Evolutionary conservation across 1,140 invertebrate genomes (phyloP).

Genomic region (Tetragnatha versicolor): DNA sequence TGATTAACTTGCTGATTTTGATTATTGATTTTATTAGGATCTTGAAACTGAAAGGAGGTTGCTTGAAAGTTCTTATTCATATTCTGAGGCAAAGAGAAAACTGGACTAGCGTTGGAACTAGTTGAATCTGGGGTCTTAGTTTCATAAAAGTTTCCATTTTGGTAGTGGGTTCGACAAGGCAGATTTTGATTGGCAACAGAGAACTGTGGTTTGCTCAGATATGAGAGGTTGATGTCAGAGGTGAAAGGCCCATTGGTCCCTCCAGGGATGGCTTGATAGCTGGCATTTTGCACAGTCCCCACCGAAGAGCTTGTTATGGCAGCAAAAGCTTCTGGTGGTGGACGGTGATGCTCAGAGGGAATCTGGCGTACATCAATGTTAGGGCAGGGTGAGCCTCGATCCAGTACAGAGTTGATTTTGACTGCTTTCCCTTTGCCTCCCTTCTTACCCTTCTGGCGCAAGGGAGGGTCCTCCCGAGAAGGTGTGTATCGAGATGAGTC

Average conservation of each 20-base stretch:
- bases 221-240: constrained; percentile 13
- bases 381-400: constrained; percentile 66
- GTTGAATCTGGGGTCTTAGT: constrained; percentile 32
- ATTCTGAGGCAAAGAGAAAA: constrained; percentile 6
- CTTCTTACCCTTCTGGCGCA: constrained; percentile 46
- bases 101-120: constrained; percentile 12
- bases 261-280: constrained; percentile 13
- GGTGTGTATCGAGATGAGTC: constrained; percentile 3
- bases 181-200: constrained; percentile 15
- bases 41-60: constrained; percentile 33
- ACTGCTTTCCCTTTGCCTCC: constrained; percentile 26
- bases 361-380: constrained; percentile 68
- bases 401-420: constrained; percentile 55
- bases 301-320: constrained; percentile 39
- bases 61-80: constrained; percentile 27
- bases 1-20: constrained; percentile 16
- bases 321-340: constrained; percentile 58
- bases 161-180: constrained; percentile 12
- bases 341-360: constrained; percentile 63
- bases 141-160: constrained; percentile 29
- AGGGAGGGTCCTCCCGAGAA: constrained; percentile 30
- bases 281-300: constrained; percentile 21
- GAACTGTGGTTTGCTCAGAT: constrained; percentile 17
- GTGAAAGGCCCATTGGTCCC: constrained; percentile 6
- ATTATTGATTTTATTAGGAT: neutral